Evolutionary conservation across 1,140 invertebrate species (phyloP).

Genomic region (Drosophila varians): DNA sequence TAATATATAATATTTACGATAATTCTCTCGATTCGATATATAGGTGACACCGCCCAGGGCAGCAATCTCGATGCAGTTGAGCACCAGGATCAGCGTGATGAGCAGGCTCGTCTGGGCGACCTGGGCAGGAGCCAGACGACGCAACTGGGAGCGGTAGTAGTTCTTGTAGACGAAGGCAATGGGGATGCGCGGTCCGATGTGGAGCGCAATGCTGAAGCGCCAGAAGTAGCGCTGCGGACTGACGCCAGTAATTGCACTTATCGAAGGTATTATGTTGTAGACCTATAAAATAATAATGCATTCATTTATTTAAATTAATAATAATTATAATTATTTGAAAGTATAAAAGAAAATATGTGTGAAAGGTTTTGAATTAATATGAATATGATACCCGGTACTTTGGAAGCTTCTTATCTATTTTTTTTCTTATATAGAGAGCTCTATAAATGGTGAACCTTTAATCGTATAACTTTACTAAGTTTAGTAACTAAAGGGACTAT

Average conservation of each 20-base stretch:
- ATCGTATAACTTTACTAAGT: too few species aligned
- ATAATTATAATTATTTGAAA: too few species aligned
- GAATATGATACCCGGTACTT: too few species aligned
- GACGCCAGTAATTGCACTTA: constrained; percentile 95
- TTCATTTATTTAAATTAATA: too few species aligned
- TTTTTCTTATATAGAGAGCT: too few species aligned
- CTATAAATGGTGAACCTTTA: too few species aligned
- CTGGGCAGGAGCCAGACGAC: constrained; percentile 85
- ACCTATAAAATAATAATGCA: constrained; percentile 86
- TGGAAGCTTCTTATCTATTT: too few species aligned
- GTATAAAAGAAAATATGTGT: too few species aligned
- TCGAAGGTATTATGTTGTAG: constrained; percentile 95
- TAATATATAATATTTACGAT: constrained; percentile 89
- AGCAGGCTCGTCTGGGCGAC: constrained; percentile 85
- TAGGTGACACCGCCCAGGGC: constrained; percentile 94
- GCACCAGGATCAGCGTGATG: constrained; percentile 91
- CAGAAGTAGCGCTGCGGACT: constrained; percentile 96
- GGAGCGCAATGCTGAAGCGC: constrained; percentile 94
- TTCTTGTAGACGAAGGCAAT: constrained; percentile 93
- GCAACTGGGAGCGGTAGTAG: constrained; percentile 90
- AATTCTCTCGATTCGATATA: constrained; percentile 96
- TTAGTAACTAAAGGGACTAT: too few species aligned
- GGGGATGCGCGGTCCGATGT: constrained; percentile 93
- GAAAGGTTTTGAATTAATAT: too few species aligned
- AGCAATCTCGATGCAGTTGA: constrained; percentile 93